phyloP scores from a whole-genome alignment of 2,113 vertebrate species.

The Rostratula benghalensis region DNA sequence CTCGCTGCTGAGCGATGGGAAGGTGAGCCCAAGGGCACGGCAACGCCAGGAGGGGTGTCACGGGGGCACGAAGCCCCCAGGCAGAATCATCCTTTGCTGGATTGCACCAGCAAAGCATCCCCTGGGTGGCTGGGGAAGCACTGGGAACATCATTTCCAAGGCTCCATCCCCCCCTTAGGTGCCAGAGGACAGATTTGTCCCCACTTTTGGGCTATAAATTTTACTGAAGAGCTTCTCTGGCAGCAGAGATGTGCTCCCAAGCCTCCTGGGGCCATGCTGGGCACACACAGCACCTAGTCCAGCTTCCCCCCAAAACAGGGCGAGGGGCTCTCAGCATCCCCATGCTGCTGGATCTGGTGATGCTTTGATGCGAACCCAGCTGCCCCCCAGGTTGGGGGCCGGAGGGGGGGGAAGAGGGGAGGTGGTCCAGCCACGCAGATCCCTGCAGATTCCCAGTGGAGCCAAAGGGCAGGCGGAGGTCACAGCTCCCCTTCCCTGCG shows the following conservation, averaged over 20 bases:
- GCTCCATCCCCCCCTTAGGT: rapidly evolving
- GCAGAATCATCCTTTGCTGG: background rate
- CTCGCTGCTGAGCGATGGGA: background rate
- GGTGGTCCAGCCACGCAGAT: background rate
- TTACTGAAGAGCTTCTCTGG: background rate
- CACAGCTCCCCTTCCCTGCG: background rate
- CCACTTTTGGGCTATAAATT: rapidly evolving
- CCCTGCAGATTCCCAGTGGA: rapidly evolving
- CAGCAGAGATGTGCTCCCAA: background rate
- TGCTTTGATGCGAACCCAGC: background rate
- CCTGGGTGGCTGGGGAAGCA: rapidly evolving
- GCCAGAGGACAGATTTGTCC: background rate
- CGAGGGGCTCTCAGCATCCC: background rate
- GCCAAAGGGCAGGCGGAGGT: background rate
- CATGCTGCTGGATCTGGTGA: rapidly evolving
- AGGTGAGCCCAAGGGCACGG: background rate
- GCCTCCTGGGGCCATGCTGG: background rate
- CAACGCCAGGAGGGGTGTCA: background rate
- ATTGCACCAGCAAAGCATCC: background rate
- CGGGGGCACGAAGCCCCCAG: background rate
- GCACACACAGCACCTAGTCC: background rate
- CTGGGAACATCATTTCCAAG: background rate
- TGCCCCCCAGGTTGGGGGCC: background rate
- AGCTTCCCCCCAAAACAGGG: background rate
- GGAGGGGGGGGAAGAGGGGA: too few relatives aligned